Conservation (phyloP, 2,797 vertebrate species). For the Nyctalus aviator region DNA sequence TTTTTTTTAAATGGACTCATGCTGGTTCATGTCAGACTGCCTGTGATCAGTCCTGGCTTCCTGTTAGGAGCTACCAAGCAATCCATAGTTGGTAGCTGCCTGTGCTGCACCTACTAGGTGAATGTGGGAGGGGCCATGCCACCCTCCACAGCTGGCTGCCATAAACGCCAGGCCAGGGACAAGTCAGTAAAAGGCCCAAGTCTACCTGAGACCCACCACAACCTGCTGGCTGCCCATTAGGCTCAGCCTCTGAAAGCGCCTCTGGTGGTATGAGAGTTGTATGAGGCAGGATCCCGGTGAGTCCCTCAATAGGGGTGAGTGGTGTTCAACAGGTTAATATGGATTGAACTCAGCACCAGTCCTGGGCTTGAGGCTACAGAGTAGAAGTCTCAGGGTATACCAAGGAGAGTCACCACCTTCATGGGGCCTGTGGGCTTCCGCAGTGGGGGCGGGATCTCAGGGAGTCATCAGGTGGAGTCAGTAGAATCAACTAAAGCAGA, state of each 20-base stretch:
- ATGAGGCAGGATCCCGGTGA: not conserved
- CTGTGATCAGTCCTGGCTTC: not conserved
- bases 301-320: not conserved
- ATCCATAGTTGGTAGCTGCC: not conserved
- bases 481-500: not conserved
- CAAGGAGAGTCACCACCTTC: not conserved
- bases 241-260: not conserved
- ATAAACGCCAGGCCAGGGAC: not conserved
- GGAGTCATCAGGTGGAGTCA: not conserved
- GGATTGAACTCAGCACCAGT: not conserved
- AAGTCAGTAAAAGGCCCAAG: not conserved
- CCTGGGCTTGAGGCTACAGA: not conserved
- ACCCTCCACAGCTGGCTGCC: not conserved
- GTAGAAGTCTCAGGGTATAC: not conserved
- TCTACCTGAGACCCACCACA: not conserved
- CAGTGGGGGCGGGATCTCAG: not conserved
- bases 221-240: too few relatives aligned
- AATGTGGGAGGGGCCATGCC: not conserved
- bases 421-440: not conserved
- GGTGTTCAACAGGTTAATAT: not conserved
- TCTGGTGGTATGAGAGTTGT: not conserved
- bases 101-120: not conserved
- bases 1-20: not conserved
- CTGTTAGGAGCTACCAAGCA: not conserved
- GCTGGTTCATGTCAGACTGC: not conserved